A percentile compares a stretch with the other conserved stretches of the same genome.
phyloP scores from a whole-genome alignment of 2,113 vertebrate species.

The Crotalus horridus region DNA sequence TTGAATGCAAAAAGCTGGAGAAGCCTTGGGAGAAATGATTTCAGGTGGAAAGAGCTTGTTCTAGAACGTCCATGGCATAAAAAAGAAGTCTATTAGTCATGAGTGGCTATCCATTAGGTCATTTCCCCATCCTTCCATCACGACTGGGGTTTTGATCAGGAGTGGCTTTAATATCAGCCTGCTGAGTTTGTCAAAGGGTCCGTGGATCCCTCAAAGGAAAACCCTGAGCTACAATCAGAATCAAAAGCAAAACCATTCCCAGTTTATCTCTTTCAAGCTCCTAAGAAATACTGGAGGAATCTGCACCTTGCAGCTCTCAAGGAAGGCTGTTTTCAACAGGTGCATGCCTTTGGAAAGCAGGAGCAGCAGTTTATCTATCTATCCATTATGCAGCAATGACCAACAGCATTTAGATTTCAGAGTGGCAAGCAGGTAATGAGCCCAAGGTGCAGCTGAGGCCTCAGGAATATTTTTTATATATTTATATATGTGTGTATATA shows the following conservation, averaged over 20 bases:
- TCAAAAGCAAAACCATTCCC: constrained; percentile 35
- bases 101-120: neutral
- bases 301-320: constrained; percentile 26
- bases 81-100: neutral
- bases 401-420: constrained; percentile 24
- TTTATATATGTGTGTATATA: constrained; percentile 29
- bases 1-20: neutral
- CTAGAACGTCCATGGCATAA: too few species aligned
- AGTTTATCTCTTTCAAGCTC: constrained; percentile 20
- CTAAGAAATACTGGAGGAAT: constrained; percentile 6
- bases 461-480: constrained; percentile 33
- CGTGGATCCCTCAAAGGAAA: constrained; percentile 17
- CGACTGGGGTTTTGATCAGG: constrained; percentile 6
- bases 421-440: constrained; percentile 26
- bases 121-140: neutral
- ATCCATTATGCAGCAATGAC: constrained; percentile 45
- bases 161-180: neutral
- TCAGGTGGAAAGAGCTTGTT: neutral
- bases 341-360: constrained; percentile 16
- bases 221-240: constrained; percentile 26
- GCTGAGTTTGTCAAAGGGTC: neutral
- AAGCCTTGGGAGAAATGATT: fast-evolving
- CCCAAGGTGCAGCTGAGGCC: constrained; percentile 19
- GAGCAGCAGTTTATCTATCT: neutral
- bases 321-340: neutral